phyloP scores from a whole-genome alignment of 2,113 vertebrate species.

The Castor canadensis region DNA sequence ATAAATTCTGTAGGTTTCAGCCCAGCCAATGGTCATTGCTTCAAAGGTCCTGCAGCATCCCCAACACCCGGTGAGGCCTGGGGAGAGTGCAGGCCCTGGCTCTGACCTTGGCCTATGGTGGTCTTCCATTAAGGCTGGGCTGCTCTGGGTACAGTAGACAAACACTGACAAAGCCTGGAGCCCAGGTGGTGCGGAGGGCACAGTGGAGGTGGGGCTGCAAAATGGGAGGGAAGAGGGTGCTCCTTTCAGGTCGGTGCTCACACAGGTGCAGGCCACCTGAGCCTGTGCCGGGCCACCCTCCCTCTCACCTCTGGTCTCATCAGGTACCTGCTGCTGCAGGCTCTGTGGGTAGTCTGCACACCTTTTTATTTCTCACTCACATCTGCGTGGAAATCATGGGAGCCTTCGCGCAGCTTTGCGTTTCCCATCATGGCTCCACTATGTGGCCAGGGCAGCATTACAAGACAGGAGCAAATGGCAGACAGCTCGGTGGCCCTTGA shows the following conservation, averaged over 20 bases:
- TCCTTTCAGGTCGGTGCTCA: fast-evolving
- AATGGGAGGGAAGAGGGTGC: not conserved
- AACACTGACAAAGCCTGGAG: not conserved
- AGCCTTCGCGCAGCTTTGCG: fast-evolving
- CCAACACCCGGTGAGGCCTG: fast-evolving
- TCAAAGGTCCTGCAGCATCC: fast-evolving
- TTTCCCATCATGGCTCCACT: no score
- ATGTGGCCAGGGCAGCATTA: fast-evolving
- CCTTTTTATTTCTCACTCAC: no score
- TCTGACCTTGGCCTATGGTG: not conserved
- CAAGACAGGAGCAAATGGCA: fast-evolving
- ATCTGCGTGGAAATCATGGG: fast-evolving
- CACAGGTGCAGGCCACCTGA: fast-evolving
- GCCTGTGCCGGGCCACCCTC: fast-evolving
- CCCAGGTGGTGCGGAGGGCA: fast-evolving
- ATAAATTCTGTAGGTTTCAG: not conserved
- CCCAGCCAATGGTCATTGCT: not conserved
- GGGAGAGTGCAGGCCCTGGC: not conserved
- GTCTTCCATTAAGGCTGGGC: not conserved
- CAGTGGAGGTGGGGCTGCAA: not conserved
- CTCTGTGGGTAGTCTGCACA: fast-evolving
- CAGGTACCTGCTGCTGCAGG: fast-evolving
- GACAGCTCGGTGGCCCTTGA: not conserved
- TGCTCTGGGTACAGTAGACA: fast-evolving
- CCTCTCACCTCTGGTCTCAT: fast-evolving